Evolutionary conservation across 30 jellyfish, hydroid and myxozoan species (phyloP).

Genomic region (Chrysaora quinquecirrha): DNA sequence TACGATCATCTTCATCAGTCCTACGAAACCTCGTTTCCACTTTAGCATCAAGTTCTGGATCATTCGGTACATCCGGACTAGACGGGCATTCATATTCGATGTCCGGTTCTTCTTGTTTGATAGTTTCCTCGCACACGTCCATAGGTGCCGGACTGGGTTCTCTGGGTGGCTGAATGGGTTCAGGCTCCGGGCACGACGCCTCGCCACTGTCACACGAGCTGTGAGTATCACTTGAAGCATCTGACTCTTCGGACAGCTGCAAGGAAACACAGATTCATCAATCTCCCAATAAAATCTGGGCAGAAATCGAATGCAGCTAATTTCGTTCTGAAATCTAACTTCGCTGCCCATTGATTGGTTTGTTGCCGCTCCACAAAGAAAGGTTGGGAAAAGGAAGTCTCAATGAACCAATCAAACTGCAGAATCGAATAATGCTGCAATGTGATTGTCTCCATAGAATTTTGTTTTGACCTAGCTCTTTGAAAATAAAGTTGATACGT

Average conservation of each 20-base stretch:
- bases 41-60: conserved; percentile 64
- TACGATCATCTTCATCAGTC: conserved; percentile 58
- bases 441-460: too few relatives aligned
- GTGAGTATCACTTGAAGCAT: conserved; percentile 66
- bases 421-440: too few relatives aligned
- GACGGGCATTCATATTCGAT: conserved; percentile 46
- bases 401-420: too few relatives aligned
- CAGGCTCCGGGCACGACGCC: conserved; percentile 36
- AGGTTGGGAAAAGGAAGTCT: too few relatives aligned
- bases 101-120: conserved; percentile 8
- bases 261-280: neutral
- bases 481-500: too few relatives aligned
- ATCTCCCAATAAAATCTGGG: neutral
- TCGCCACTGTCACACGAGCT: conserved; percentile 55
- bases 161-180: conserved; percentile 19
- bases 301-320: too few relatives aligned
- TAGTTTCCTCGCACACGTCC: conserved; percentile 9
- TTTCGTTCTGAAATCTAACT: too few relatives aligned
- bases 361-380: too few relatives aligned
- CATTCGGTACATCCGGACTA: conserved; percentile 78
- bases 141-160: conserved; percentile 6
- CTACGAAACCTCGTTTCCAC: conserved; percentile 68
- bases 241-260: conserved; percentile 78
- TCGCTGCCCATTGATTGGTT: too few relatives aligned
- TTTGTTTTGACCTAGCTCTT: too few relatives aligned